Evolutionary conservation across 2,113 vertebrate species (phyloP).

Genomic region (Phoenicopterus ruber): DNA sequence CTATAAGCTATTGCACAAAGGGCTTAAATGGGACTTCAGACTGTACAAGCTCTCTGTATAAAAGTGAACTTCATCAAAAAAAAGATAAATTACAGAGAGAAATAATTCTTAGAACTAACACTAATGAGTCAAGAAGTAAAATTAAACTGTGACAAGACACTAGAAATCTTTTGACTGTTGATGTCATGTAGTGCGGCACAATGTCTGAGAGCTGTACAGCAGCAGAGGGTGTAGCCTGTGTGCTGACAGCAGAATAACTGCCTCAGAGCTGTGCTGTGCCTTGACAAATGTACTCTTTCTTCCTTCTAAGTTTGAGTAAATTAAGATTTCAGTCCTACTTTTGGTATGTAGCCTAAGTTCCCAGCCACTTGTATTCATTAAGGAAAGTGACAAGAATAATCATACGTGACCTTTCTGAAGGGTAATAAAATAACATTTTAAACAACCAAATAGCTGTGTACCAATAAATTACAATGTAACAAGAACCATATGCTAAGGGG

Average conservation of each 20-base stretch:
- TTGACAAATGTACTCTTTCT: not conserved
- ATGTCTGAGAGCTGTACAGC: not conserved
- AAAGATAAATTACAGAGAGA: not conserved
- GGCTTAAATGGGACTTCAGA: not conserved
- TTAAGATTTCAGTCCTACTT: not conserved
- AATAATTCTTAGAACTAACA: not conserved
- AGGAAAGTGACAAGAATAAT: not conserved
- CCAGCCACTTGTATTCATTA: not conserved
- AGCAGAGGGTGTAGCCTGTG: not conserved
- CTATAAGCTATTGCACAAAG: not conserved
- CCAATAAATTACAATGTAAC: not conserved
- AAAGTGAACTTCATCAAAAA: not conserved
- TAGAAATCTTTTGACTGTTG: not conserved
- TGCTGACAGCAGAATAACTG: not conserved
- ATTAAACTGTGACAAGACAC: not conserved
- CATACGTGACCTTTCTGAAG: not conserved
- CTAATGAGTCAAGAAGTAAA: not conserved
- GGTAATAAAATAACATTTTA: not conserved
- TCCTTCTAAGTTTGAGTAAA: not conserved
- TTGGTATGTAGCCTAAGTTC: not conserved
- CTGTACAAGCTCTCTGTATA: not conserved
- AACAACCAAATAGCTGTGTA: not conserved
- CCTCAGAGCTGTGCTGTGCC: not conserved
- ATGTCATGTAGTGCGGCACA: not conserved
- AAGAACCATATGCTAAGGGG: not conserved